Conservation (phyloP, 2,888 invertebrate species). For the Strigamia maritima region DNA sequence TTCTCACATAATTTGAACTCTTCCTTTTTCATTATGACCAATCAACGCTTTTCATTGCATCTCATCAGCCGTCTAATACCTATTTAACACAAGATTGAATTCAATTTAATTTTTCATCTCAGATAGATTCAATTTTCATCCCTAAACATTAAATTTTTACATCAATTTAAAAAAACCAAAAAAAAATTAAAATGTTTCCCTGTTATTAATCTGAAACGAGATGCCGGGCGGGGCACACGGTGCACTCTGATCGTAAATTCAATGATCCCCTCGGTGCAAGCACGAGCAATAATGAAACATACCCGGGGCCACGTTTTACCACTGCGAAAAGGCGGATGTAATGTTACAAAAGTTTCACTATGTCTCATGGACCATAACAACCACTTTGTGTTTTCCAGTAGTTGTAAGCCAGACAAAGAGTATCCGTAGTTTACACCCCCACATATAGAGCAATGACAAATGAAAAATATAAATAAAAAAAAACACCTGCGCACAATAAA, state of each 20-base stretch:
- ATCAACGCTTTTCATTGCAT: not conserved
- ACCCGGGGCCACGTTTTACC: not conserved
- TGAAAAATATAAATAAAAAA: not conserved
- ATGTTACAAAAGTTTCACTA: constrained; percentile 13
- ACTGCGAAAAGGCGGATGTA: constrained; percentile 19
- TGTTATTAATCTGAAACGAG: constrained; percentile 20
- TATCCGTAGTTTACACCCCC: constrained; percentile 9
- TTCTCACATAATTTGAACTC: not conserved
- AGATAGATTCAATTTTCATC: not conserved
- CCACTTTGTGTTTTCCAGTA: not conserved
- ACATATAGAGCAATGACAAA: not conserved
- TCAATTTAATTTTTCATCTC: not conserved
- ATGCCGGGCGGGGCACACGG: constrained; percentile 8
- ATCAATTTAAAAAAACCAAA: not conserved
- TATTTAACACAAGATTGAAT: not conserved
- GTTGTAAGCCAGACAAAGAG: not conserved
- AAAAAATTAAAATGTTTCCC: not conserved
- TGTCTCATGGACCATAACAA: not conserved
- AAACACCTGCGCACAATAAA: not conserved
- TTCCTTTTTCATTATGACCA: not conserved
- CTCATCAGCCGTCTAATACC: not conserved
- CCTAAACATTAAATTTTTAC: not conserved
- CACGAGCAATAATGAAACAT: constrained; percentile 16
- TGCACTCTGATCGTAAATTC: constrained; percentile 3
- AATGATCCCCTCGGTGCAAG: constrained; percentile 1